A percentile compares a stretch with the other conserved stretches of the same genome.
phyloP scores from a whole-genome alignment of 2,797 vertebrate genomes.

The Enteromius anoplus region DNA sequence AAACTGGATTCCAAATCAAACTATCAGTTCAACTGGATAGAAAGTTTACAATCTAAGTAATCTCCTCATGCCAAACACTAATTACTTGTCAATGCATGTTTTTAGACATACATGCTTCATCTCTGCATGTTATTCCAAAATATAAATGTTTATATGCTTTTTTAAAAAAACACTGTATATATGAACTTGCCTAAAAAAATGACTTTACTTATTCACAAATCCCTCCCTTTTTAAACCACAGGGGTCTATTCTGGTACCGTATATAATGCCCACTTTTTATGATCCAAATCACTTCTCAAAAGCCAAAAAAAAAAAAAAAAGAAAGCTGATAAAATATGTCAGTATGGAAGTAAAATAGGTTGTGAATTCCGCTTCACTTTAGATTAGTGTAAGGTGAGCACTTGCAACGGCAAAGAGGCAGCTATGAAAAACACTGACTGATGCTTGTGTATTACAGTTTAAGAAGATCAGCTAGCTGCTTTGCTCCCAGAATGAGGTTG shows the following conservation, averaged over 20 bases:
- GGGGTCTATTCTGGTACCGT: not conserved
- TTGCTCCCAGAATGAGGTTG: constrained; percentile 40
- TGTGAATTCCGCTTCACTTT: constrained; percentile 8
- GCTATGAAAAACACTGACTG: not conserved
- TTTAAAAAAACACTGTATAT: not conserved
- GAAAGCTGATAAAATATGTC: not conserved
- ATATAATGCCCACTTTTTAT: not conserved
- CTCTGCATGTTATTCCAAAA: constrained; percentile 12
- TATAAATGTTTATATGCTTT: not conserved
- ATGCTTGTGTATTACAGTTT: constrained; percentile 15
- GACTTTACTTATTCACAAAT: not conserved
- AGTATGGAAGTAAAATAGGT: not conserved
- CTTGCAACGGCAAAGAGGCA: constrained; percentile 49
- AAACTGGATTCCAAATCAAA: no score
- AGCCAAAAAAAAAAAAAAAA: not conserved
- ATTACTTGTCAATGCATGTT: not conserved
- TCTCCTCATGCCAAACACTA: not conserved
- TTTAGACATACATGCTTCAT: constrained; percentile 43
- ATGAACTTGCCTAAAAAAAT: not conserved
- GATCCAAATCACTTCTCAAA: not conserved
- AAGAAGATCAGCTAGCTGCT: constrained; percentile 36
- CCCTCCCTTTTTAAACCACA: not conserved
- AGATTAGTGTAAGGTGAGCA: constrained; percentile 55
- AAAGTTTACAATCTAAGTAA: not conserved
- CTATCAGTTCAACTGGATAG: not conserved